phyloP scores from a whole-genome alignment of 2,797 vertebrate genomes.

The Carcharodon carcharias region DNA sequence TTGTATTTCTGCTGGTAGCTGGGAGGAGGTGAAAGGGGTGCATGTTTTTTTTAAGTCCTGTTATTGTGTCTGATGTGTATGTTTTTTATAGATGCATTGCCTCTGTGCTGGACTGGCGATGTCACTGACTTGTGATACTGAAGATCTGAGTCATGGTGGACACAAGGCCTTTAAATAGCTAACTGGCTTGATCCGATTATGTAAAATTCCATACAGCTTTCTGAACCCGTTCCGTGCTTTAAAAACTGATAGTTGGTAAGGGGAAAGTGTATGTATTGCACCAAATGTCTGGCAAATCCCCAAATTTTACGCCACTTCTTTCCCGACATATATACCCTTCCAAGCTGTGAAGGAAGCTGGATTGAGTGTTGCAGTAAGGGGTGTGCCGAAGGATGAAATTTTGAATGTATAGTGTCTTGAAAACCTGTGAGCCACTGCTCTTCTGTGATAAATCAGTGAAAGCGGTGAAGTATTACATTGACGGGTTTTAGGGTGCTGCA shows the following conservation, averaged over 20 bases:
- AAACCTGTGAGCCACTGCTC: background rate
- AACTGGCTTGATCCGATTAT: background rate
- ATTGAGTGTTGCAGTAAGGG: background rate
- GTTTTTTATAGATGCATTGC: background rate
- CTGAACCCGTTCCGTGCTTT: background rate
- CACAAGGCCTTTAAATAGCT: background rate
- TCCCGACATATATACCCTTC: background rate
- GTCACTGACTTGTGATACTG: background rate
- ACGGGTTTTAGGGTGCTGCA: too few species aligned
- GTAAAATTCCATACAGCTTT: background rate
- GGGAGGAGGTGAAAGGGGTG: too few species aligned
- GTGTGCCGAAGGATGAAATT: background rate
- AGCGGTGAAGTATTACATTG: background rate
- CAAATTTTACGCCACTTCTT: background rate
- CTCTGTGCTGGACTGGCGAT: background rate
- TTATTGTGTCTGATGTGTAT: background rate
- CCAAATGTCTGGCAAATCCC: background rate
- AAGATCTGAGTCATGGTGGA: conserved; percentile 19
- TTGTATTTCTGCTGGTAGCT: too few species aligned
- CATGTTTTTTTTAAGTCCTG: background rate
- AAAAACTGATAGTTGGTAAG: background rate
- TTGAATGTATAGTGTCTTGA: background rate
- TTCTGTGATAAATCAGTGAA: background rate
- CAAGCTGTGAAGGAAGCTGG: background rate
- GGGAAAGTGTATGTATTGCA: background rate